A percentile compares a stretch with the other conserved stretches of the same genome.
These are phyloP conservation scores for Charina bottae DNA, from an alignment of 2,113 vertebrate species.

Conservation along the genomic window DNA sequence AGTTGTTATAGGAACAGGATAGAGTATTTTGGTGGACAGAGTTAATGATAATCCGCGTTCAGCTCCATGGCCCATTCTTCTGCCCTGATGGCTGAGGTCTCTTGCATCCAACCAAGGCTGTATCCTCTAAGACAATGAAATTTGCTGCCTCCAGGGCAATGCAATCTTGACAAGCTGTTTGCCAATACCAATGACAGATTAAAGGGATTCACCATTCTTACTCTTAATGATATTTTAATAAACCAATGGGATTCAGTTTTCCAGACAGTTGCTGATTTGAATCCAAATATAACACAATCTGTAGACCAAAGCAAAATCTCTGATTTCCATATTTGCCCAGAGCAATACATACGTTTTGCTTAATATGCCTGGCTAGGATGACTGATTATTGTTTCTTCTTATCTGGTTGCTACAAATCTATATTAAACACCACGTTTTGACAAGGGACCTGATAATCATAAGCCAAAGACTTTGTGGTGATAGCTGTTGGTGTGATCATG, in stretches of 20 bases:
- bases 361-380: slow-evolving; percentile 39
- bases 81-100: neutral
- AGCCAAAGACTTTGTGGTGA: slow-evolving; percentile 49
- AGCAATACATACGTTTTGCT: slow-evolving; percentile 41
- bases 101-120: neutral
- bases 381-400: slow-evolving; percentile 32
- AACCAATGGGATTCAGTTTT: slow-evolving; percentile 27
- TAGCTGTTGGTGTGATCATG: slow-evolving; percentile 60
- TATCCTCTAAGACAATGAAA: neutral
- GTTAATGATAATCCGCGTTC: neutral
- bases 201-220: slow-evolving; percentile 28
- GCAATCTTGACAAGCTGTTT: neutral
- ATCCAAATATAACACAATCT: slow-evolving; percentile 24
- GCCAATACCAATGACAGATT: slow-evolving; percentile 17
- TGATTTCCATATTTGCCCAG: slow-evolving; percentile 52
- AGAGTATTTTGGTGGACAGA: neutral
- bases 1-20: neutral
- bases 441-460: slow-evolving; percentile 57
- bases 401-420: slow-evolving; percentile 15
- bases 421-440: slow-evolving; percentile 43
- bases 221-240: slow-evolving; percentile 31
- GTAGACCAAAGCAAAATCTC: slow-evolving; percentile 25
- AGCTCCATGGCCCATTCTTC: neutral
- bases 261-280: slow-evolving; percentile 22
- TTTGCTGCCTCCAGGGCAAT: neutral